Evolutionary conservation across 2,888 invertebrate species (phyloP).

Genomic region (Lasius platythorax): DNA sequence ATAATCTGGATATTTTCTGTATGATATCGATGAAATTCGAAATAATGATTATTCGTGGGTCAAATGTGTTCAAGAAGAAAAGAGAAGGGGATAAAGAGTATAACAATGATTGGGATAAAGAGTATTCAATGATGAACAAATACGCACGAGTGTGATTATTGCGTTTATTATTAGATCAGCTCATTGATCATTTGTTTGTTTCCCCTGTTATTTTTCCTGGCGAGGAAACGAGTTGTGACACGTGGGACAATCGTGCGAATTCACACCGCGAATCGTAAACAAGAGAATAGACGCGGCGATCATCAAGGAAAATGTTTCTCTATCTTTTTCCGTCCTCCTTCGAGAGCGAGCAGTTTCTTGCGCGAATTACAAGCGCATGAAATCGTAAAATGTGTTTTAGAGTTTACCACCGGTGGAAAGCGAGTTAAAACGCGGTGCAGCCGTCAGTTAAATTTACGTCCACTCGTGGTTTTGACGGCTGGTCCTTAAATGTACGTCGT

Average conservation of each 20-base stretch:
- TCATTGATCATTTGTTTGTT: slow-evolving; percentile 54
- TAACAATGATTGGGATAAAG: neutral
- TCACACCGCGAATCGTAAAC: slow-evolving; percentile 56
- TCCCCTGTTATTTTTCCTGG: slow-evolving; percentile 37
- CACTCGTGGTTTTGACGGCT: slow-evolving; percentile 6
- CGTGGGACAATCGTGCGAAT: slow-evolving; percentile 59
- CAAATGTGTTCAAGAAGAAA: slow-evolving; percentile 1
- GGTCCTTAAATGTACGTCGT: neutral
- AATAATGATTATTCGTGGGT: slow-evolving; percentile 34
- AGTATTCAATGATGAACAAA: no score
- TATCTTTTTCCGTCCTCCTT: neutral
- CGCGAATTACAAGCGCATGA: slow-evolving; percentile 16
- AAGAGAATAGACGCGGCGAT: slow-evolving; percentile 48
- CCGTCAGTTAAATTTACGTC: slow-evolving; percentile 18
- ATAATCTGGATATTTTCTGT: neutral
- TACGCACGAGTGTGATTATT: slow-evolving; percentile 54
- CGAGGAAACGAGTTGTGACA: slow-evolving; percentile 45
- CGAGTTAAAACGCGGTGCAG: slow-evolving; percentile 11
- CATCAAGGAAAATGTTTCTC: slow-evolving; percentile 35
- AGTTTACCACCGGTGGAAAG: slow-evolving; percentile 19
- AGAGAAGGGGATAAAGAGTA: neutral
- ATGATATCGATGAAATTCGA: neutral
- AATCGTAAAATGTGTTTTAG: slow-evolving; percentile 27
- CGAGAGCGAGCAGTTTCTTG: slow-evolving; percentile 20
- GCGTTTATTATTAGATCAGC: slow-evolving; percentile 56